Evolutionary conservation across 2,888 invertebrate species (phyloP).

Genomic region (Pediacus dermestoides): DNA sequence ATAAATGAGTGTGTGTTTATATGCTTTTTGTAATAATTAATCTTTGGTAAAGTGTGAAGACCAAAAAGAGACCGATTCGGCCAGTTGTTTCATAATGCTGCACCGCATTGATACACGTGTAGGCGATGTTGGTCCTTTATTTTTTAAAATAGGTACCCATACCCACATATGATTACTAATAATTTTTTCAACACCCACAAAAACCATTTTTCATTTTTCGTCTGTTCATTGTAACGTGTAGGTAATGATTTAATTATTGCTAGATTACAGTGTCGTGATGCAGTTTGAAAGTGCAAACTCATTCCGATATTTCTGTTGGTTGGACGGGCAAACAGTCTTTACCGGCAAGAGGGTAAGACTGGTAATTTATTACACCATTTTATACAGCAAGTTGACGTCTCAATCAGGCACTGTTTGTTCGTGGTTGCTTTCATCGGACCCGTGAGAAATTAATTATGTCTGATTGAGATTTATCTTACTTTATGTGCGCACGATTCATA

Average conservation of each 20-base stretch:
- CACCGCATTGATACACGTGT: too few species aligned
- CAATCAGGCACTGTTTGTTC: slow-evolving; percentile 47
- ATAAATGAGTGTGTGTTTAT: slow-evolving; percentile 34
- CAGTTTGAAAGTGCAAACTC: slow-evolving; percentile 25
- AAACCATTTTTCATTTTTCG: not conserved
- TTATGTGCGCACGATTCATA: slow-evolving; percentile 26
- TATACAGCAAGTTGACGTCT: slow-evolving; percentile 43
- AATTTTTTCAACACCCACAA: too few species aligned
- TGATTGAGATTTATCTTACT: slow-evolving; percentile 43
- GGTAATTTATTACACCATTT: slow-evolving; percentile 47
- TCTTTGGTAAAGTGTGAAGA: slow-evolving; percentile 24
- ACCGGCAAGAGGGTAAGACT: slow-evolving; percentile 38
- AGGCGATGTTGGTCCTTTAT: too few species aligned
- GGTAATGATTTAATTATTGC: slow-evolving; percentile 27
- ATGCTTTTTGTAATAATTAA: slow-evolving; percentile 28
- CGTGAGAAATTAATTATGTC: slow-evolving; percentile 46
- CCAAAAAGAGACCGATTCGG: slow-evolving; percentile 16
- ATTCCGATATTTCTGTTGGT: slow-evolving; percentile 13
- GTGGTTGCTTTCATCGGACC: slow-evolving; percentile 43
- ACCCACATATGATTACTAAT: too few species aligned
- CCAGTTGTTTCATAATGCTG: too few species aligned
- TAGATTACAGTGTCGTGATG: slow-evolving; percentile 24
- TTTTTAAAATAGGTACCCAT: too few species aligned
- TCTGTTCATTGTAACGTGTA: too few species aligned
- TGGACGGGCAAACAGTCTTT: slow-evolving; percentile 4